phyloP scores from a whole-genome alignment of 1,140 invertebrate genomes.

The Pseudomyrmex dendroicus region DNA sequence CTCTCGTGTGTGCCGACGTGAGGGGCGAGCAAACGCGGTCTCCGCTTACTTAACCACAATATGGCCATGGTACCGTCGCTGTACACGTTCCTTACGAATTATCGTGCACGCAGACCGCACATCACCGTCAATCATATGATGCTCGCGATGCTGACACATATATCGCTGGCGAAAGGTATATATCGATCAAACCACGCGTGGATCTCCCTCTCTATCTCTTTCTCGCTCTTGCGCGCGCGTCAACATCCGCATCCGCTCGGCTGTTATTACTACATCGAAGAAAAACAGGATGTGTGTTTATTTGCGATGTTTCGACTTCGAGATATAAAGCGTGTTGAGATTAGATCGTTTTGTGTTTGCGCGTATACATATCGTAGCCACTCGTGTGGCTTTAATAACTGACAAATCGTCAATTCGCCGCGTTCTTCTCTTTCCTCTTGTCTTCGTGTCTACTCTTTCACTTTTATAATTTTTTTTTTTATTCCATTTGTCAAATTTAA shows the following conservation, averaged over 20 bases:
- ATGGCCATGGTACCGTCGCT: conserved; percentile 67
- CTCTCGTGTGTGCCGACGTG: conserved; percentile 65
- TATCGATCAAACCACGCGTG: conserved; percentile 46
- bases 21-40: conserved; percentile 59
- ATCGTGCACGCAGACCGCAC: neutral
- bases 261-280: conserved; percentile 4
- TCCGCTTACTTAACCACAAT: conserved; percentile 41
- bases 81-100: conserved; percentile 56
- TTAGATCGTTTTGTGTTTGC: no score
- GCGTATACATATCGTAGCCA: no score
- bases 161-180: conserved; percentile 65
- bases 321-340: neutral
- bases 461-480: conserved; percentile 42
- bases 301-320: conserved; percentile 30
- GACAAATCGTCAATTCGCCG: conserved; percentile 28
- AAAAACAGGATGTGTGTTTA: conserved; percentile 67
- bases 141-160: conserved; percentile 44
- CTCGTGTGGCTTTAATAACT: neutral
- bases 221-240: neutral
- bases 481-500: conserved; percentile 72
- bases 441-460: neutral
- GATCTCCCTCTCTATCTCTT: neutral
- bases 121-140: conserved; percentile 26
- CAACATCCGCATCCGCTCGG: neutral
- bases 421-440: conserved; percentile 27